These are phyloP conservation scores for Cantharis rufa DNA, from an alignment of 2,888 invertebrate genomes.

Conservation along the genomic window DNA sequence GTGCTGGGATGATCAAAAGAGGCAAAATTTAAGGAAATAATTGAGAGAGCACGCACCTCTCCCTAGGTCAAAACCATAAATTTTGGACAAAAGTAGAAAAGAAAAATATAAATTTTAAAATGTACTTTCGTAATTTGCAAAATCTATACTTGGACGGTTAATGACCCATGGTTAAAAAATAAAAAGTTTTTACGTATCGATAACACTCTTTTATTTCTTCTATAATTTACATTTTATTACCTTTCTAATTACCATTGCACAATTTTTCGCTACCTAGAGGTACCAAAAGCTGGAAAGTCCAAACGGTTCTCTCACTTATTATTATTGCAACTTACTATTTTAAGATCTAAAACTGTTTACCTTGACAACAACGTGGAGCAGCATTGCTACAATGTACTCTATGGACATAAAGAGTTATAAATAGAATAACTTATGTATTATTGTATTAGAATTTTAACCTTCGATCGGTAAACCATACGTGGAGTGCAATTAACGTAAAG, in stretches of 20 bases:
- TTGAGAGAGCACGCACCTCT: not conserved
- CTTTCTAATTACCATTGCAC: not conserved
- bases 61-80: not conserved
- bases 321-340: not conserved
- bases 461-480: not conserved
- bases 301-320: not conserved
- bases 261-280: not conserved
- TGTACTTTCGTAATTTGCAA: not conserved
- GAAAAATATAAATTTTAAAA: not conserved
- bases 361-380: not conserved
- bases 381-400: not conserved
- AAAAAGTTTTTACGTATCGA: not conserved
- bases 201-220: not conserved
- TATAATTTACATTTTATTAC: not conserved
- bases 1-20: not conserved
- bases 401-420: not conserved
- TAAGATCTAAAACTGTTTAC: not conserved
- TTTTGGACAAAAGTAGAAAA: not conserved
- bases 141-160: not conserved
- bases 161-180: not conserved
- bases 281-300: not conserved
- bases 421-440: not conserved
- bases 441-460: not conserved
- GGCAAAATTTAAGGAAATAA: not conserved
- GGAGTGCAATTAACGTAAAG: not conserved